Percentiles rank a stretch among this genome's conserved stretches.
These are phyloP conservation scores for Beris chalybata DNA, from an alignment of 2,888 invertebrate genomes.

Conservation along the genomic window DNA sequence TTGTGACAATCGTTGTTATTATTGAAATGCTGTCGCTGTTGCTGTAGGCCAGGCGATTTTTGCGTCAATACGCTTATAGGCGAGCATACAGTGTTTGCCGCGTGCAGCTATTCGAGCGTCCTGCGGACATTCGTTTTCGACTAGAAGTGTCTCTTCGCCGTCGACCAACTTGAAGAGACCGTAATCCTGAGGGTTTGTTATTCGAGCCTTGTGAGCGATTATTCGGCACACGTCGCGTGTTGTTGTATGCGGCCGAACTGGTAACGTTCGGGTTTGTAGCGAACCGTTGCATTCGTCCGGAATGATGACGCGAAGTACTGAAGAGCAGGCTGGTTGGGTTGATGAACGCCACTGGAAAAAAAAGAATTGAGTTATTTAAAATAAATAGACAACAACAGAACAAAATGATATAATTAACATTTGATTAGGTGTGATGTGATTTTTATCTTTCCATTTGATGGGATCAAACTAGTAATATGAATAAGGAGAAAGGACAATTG, in stretches of 20 bases:
- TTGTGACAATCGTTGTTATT: not conserved
- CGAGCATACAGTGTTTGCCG: slow-evolving; percentile 86
- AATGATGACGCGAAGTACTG: slow-evolving; percentile 86
- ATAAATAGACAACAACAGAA: no score
- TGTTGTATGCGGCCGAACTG: slow-evolving; percentile 90
- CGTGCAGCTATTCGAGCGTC: slow-evolving; percentile 73
- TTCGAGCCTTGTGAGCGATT: slow-evolving; percentile 91
- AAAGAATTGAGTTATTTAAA: not conserved
- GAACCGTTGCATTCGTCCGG: slow-evolving; percentile 94
- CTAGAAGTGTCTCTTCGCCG: slow-evolving; percentile 88
- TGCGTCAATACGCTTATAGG: slow-evolving; percentile 93
- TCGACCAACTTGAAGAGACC: slow-evolving; percentile 87
- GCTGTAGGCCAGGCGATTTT: slow-evolving; percentile 91
- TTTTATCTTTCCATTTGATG: no score
- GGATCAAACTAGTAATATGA: no score
- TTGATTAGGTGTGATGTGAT: no score
- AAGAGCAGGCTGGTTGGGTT: slow-evolving; percentile 61
- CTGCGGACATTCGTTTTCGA: slow-evolving; percentile 89
- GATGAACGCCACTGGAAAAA: slow-evolving; percentile 60
- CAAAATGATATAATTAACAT: no score
- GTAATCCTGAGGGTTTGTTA: slow-evolving; percentile 96
- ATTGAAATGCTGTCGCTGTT: slow-evolving; percentile 35
- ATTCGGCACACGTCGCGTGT: slow-evolving; percentile 91
- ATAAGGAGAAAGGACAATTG: no score
- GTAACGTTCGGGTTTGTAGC: slow-evolving; percentile 87